Conservation (phyloP, 2,888 invertebrate species). For the Philereme vetulata region DNA sequence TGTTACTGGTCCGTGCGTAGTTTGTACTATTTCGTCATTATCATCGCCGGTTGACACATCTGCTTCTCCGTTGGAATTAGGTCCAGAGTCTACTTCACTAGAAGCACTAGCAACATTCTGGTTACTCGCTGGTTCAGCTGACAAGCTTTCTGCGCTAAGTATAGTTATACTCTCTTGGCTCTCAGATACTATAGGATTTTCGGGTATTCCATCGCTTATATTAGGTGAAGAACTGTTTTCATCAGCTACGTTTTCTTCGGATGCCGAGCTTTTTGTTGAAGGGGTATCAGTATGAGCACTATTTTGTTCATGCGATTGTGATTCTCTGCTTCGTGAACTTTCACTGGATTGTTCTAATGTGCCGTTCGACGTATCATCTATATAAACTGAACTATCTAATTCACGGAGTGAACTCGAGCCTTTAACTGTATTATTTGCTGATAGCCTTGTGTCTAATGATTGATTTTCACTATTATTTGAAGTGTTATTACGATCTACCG, state of each 20-base stretch:
- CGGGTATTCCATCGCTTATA: background rate
- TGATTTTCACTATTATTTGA: background rate
- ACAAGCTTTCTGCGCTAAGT: background rate
- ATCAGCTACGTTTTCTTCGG: background rate
- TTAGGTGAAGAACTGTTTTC: background rate
- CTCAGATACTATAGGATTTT: background rate
- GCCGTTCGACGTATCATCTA: background rate
- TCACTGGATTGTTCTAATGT: background rate
- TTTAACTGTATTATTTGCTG: background rate
- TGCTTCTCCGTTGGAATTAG: background rate
- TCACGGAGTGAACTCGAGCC: background rate
- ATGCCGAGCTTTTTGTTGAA: slow-evolving; percentile 5
- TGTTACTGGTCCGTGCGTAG: slow-evolving; percentile 54
- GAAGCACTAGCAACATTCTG: background rate
- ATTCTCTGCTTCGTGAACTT: slow-evolving; percentile 8
- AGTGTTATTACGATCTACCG: slow-evolving; percentile 4
- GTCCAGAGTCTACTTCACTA: background rate
- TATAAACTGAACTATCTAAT: background rate
- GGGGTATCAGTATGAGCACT: background rate
- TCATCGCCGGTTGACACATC: background rate
- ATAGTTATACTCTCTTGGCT: background rate
- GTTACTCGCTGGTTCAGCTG: background rate
- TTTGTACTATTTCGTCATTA: slow-evolving; percentile 39
- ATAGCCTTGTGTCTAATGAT: background rate
- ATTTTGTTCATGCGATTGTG: slow-evolving; percentile 6